Evolutionary conservation across 2,113 vertebrate genomes (phyloP), one percentile per base, ranked within the genome.

Genomic region (Zosterops lateralis): DNA sequence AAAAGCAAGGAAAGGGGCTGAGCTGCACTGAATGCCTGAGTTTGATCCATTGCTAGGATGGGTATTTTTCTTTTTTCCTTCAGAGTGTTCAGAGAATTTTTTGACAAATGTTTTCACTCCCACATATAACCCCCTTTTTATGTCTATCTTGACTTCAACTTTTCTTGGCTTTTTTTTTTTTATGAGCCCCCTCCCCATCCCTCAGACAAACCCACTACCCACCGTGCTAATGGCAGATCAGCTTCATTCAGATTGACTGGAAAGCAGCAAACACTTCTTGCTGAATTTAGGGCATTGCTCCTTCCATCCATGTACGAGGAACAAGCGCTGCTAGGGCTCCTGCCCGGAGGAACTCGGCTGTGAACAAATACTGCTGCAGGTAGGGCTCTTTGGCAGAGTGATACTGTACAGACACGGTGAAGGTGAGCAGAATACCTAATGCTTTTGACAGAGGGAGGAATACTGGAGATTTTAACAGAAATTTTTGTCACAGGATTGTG

Each of bases 311-410:
- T 0, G 2, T 18, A 8, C 4, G 3, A 47, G 84, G 45, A 68
- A 12, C 4, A 9, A 54, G 20, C 2, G 0, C 80, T 79, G 74
- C 1, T 1, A 40, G 34, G 62, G n/a, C 66, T 71, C 53, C 53
- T 61, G 38, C 72, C 64, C 1, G 1, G 29, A 40, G 40, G 17
- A 38, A 72, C 24, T 2, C 10, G 3, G 25, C 80, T 0, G 0
- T 9, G 22, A 54, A 22, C 29, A 42, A 54, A 7, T 3, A 4
- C 18, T 62, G 6, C 61, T 25, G 58, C 50, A 79, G 58, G 21
- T 10, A 11, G 60, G 31, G 12, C 5, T 17, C 53, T 60, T 26
- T n/a, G 71, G 34, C 75, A 80, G 45, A 13, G 29, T 17, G 22
- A 1, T 36, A 12, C 12, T 17, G 12, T 1, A 25, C 31, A 65